Percentiles rank a stretch among this genome's conserved stretches.
Evolutionary conservation across 2,888 invertebrate species (phyloP).

Genomic region (Parelbella ahira): DNA sequence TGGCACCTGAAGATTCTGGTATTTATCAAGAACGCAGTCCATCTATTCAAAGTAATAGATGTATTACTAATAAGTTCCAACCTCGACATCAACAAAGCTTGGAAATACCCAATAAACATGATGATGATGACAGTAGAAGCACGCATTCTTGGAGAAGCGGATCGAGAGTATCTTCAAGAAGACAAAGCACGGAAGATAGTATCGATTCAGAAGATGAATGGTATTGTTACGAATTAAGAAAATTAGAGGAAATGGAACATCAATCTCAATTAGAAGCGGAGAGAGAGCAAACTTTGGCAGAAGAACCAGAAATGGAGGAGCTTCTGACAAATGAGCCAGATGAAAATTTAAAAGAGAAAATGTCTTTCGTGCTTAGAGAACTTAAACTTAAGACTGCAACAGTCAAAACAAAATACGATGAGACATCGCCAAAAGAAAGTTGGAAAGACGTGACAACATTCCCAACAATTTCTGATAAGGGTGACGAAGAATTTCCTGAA

Average conservation of each 20-base stretch:
- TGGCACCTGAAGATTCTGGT: slow-evolving; percentile 70
- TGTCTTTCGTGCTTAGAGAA: slow-evolving; percentile 89
- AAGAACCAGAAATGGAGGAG: slow-evolving; percentile 80
- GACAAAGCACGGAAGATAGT: slow-evolving; percentile 95
- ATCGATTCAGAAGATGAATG: slow-evolving; percentile 97
- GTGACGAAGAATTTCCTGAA: slow-evolving; percentile 50
- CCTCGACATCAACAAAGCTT: slow-evolving; percentile 88
- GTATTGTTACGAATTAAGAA: slow-evolving; percentile 93
- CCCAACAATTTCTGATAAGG: slow-evolving; percentile 68
- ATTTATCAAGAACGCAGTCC: slow-evolving; percentile 83
- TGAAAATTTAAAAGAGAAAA: slow-evolving; percentile 87
- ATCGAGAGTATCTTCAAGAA: slow-evolving; percentile 90
- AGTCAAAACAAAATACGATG: slow-evolving; percentile 64
- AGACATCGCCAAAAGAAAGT: slow-evolving; percentile 55
- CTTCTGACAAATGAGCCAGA: slow-evolving; percentile 77
- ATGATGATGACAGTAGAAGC: slow-evolving; percentile 92
- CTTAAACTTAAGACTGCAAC: slow-evolving; percentile 84
- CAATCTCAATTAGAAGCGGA: slow-evolving; percentile 84
- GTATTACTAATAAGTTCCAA: slow-evolving; percentile 80
- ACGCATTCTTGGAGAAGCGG: slow-evolving; percentile 94
- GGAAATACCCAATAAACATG: slow-evolving; percentile 88
- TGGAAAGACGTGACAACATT: slow-evolving; percentile 75
- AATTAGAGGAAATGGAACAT: slow-evolving; percentile 92
- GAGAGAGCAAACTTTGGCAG: slow-evolving; percentile 81
- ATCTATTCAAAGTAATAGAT: slow-evolving; percentile 81